A percentile compares a stretch with the other conserved stretches of the same genome.
These are phyloP conservation scores for Ormyrus rosae DNA, from an alignment of 2,888 invertebrate species.

Conservation along the genomic window DNA sequence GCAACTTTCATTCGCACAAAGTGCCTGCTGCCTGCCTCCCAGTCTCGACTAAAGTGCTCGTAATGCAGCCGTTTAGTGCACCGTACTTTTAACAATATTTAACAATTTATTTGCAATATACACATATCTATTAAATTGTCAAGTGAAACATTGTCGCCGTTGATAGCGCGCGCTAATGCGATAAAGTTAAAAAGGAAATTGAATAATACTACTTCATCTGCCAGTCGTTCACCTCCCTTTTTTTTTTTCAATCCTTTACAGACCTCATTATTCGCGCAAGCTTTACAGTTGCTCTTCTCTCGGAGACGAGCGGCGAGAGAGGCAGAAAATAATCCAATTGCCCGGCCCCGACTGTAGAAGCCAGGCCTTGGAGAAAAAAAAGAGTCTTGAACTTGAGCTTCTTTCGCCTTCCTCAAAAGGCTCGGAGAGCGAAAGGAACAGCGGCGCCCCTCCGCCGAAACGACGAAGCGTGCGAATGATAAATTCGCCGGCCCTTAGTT, in stretches of 20 bases:
- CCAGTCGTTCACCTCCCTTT: conserved; percentile 43
- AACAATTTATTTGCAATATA: conserved; percentile 5
- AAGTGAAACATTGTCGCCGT: conserved; percentile 41
- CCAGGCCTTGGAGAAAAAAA: no score
- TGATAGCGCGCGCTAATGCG: conserved; percentile 31
- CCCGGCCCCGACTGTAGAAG: no score
- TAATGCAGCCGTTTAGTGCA: conserved; percentile 37
- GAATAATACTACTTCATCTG: conserved; percentile 43
- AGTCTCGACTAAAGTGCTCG: conserved; percentile 29
- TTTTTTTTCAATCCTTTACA: background rate
- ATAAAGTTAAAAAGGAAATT: conserved; percentile 52
- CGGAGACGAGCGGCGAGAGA: no score
- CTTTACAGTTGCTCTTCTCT: no score
- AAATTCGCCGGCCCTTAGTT: no score
- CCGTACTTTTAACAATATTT: conserved; percentile 28
- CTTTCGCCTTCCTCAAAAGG: background rate
- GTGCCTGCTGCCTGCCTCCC: no score
- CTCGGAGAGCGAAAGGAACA: background rate
- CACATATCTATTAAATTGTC: conserved; percentile 19
- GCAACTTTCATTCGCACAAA: no score
- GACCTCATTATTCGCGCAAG: no score
- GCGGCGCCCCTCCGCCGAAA: background rate
- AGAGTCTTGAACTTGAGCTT: no score
- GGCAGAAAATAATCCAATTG: no score
- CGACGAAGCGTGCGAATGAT: no score